Evolutionary conservation across 2,797 vertebrate species (phyloP), one percentile per base, ranked within the genome.

Genomic region (Hybognathus amarus): DNA sequence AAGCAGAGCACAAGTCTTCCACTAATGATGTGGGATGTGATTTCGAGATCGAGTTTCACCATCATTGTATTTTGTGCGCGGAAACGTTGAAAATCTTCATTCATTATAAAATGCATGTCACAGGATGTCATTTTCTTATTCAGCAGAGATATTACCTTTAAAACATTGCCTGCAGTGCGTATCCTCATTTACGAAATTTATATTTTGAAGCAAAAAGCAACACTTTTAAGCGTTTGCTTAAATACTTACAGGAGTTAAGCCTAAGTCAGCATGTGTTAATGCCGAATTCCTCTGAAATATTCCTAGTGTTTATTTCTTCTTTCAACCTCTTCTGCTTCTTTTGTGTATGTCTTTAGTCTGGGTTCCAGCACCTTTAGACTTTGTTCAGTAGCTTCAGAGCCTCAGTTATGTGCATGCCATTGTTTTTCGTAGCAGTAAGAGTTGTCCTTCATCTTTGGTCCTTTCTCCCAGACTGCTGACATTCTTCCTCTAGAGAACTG

Each of bases 21-120:
- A 33, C 33, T 56, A 75, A 75, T 40, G 33, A 75, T 54, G 10
- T 36, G 71, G 50, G 71, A 74, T 54, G 30, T n/a, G 71, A 75
- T 56, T 54, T 38, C 22, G 11, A 75, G 50, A 36, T 38, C 22
- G 11, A 75, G 50, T 38, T 50, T 75, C 71, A 56, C 22, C 22
- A 38, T 75, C 7, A 56, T 5, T 10, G 50, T 38, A 10, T 75
- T 75, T 15, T 75, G 20, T 2, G 22, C 24, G 33, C n/a, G 11
- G 11, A 75, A 56, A 38, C 20, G 8, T 2, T 73, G 27, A 3
- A 73, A 73, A 30, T 33, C 45, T 52, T 50, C 1, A 27, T 47
- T 73, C 10, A 1, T 54, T 52, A 22, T 52, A 33, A 50, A 73
- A 33, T 33, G 67, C 67, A 69, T 7, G 8, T 30, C 45, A 33